A percentile compares a stretch with the other conserved stretches of the same genome.
These are phyloP conservation scores for Hippoglossus stenolepis DNA, from an alignment of 2,113 vertebrate genomes.

Conservation along the genomic window DNA sequence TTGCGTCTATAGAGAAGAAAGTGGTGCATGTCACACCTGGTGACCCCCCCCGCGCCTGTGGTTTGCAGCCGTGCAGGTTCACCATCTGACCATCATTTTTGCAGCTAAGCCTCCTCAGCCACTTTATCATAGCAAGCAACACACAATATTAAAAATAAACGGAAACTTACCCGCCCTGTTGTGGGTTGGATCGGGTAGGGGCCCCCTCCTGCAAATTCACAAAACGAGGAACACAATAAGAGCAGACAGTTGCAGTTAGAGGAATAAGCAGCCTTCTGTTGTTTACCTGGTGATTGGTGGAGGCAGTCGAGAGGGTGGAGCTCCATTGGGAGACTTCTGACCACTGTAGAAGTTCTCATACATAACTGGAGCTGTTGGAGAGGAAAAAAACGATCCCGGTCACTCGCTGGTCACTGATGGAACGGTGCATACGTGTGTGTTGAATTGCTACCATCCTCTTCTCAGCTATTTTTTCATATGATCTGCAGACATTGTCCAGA, in stretches of 20 bases:
- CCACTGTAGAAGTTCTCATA: slow-evolving; percentile 95
- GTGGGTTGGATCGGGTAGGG: slow-evolving; percentile 78
- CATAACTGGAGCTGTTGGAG: slow-evolving; percentile 81
- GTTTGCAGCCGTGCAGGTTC: neutral
- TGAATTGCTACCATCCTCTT: too few relatives aligned
- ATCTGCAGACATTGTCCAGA: neutral
- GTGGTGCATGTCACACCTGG: too few relatives aligned
- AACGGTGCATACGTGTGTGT: too few relatives aligned
- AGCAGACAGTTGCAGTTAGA: neutral
- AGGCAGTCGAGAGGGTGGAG: slow-evolving; percentile 45
- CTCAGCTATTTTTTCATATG: too few relatives aligned
- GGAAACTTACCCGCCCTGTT: slow-evolving; percentile 45
- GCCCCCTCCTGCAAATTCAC: slow-evolving; percentile 85
- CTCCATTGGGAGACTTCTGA: slow-evolving; percentile 76
- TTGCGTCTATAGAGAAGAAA: neutral
- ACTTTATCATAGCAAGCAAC: neutral
- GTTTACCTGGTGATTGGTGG: slow-evolving; percentile 69
- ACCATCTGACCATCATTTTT: neutral
- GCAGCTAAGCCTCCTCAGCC: neutral
- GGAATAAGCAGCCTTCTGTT: too few relatives aligned
- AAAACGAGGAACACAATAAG: slow-evolving; percentile 28
- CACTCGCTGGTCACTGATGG: neutral
- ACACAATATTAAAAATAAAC: neutral
- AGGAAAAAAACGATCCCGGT: neutral
- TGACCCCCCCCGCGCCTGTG: too few relatives aligned